Base-by-base conservation (phyloP, 2,888 invertebrate genomes). In the Chymomyza fuscimana region DNA sequence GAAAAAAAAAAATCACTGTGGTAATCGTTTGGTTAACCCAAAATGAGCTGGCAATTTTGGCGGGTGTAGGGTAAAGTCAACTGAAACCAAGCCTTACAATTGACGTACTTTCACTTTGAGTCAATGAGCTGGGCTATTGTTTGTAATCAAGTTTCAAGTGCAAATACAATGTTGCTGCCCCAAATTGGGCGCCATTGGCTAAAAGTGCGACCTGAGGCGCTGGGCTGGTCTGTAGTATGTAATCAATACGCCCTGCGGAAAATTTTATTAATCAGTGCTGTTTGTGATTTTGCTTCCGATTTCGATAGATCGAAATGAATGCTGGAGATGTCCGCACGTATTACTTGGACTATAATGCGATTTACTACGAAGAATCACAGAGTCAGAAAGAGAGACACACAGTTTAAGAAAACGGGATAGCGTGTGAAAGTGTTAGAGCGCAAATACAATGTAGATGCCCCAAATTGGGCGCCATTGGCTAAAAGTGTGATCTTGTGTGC, bases 251-350 rank as follows among this genome's bases (percentile, higher is more conserved):
- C 32, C 32, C 32, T 32, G 9, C 32, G 7, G 32, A 32, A 7
- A 5, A 4, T 32, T 7, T 32, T 32, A 7, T 32, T 5, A 32
- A 32, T 7, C 32, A 32, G 7, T 9, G 32, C 5, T 32, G 5
- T 32, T 32, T 32, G 5, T 32, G 32, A 32, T 5, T 32, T 32
- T 7, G 32, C 4, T 32, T 32, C 32, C 32, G 32, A 7, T 32
- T 32, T 32, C 32, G 25, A 25, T 25, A 25, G 25, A 25, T 25
- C 4, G 25, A 25, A 25, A 25, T 25, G 3, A 25, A 25, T 25
- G 25, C 25, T 25, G 25, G 25, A 25, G 25, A 25, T 25, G 25
- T 4, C 94, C 78, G 95, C 94, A 86, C 95, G 94, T 92, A 97
- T 95, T 89, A 96, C 93, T 91, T 91, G 91, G 70, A 90, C 89